Evolutionary conservation across 2,888 invertebrate species (phyloP), one percentile per base, ranked within the genome.

Genomic region (Ophion ellenae): DNA sequence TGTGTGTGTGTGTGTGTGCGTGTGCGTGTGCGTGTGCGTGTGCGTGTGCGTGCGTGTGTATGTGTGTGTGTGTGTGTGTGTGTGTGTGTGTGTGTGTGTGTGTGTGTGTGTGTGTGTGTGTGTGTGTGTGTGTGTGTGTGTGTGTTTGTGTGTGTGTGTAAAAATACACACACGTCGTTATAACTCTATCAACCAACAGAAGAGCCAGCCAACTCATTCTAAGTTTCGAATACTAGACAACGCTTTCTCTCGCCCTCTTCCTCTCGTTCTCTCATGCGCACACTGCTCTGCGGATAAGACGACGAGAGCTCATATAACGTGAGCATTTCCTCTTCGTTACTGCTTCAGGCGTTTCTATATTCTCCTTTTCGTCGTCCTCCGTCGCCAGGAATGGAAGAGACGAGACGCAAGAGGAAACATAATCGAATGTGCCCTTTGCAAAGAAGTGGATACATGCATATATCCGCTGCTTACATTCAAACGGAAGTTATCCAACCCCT

Each of bases 181-280:
- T 61, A 67, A 32, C 63, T 81, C 70, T 77, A 82, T 78, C 71
- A 80, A 64, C 70, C 57, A 69, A 73, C 67, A 57, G 63, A 84
- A 80, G 73, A 63, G 75, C 77, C 77, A 81, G 81, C 84, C 84
- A 86, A 88, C 87, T 88, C 87, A 83, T 87, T 77, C 67, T 67
- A 86, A 88, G 84, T 87, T 87, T 84, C 83, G 81, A 81, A 81
- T 87, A 79, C 83, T 82, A 81, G 64, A 87, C 84, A 88, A 86
- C 77, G 81, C 69, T 78, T 75, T 47, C 74, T 70, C 73, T 78
- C 70, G 5, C 53, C 14, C 17, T 63, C 24, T 53, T 47, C 47
- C 24, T 36, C 69, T 32, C 61, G n/a, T 47, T 85, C 28, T 2
- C 45, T 36, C 24, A 45, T 17, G 6, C 45, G 20, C 45, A 45